Evolutionary conservation across 2,113 vertebrate genomes (phyloP).

Genomic region (Fregetta grallaria): DNA sequence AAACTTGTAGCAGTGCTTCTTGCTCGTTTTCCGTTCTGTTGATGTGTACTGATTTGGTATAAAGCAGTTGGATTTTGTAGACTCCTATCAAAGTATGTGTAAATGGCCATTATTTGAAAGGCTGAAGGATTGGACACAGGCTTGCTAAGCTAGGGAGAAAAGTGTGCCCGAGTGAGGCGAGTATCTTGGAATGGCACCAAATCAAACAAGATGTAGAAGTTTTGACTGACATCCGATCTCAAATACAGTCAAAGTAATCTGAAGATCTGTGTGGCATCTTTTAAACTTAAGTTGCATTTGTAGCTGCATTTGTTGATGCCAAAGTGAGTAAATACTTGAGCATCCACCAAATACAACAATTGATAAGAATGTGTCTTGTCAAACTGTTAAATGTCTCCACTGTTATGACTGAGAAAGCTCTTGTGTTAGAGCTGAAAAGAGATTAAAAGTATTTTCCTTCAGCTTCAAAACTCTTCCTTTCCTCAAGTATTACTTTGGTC

Average conservation of each 20-base stretch:
- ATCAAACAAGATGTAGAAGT: not conserved
- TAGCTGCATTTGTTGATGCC: not conserved
- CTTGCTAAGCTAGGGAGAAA: not conserved
- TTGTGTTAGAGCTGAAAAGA: not conserved
- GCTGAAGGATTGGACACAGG: not conserved
- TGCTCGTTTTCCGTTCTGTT: not conserved
- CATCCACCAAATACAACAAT: not conserved
- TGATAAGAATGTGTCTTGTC: not conserved
- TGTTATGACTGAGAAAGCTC: not conserved
- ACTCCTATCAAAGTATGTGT: not conserved
- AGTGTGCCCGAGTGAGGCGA: not conserved
- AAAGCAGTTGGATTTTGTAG: not conserved
- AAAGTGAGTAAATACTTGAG: not conserved
- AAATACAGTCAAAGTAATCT: not conserved
- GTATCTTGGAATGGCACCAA: not conserved
- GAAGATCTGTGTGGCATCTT: not conserved
- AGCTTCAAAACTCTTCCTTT: not conserved
- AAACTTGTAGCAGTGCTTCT: not conserved
- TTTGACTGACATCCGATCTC: not conserved
- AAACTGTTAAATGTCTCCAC: not conserved
- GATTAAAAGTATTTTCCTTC: not conserved
- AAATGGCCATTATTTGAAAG: not conserved
- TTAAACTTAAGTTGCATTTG: not conserved
- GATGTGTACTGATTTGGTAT: not conserved
- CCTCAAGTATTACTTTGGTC: not conserved